Base-by-base conservation (phyloP, 2,888 invertebrate species). In the Himalopsyche tibetana region DNA sequence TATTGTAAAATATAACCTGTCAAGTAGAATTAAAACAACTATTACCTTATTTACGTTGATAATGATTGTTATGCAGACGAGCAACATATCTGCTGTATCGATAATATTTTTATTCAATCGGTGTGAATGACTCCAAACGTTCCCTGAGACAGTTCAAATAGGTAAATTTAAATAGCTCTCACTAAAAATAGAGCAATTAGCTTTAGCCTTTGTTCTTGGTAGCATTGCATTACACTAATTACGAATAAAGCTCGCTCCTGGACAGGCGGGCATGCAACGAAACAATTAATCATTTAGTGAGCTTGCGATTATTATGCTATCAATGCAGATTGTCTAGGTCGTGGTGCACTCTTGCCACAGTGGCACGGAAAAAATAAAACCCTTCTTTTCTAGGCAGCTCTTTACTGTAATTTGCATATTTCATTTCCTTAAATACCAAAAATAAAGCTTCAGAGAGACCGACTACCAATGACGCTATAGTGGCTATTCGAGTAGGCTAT, bases 181-280 rank as follows among this genome's bases (percentile, higher is more conserved):
- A 19, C 63, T 63, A 63, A 63, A 63, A 63, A 63, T 63, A 63
- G 63, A 63, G 63, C 63, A 63, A 63, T 63, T 63, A 63, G 63
- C n/a, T n/a, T 51, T 15, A 15, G 19, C 63, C 82, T 42, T 82
- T 45, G 82, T 82, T 45, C 51, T 82, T 42, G 42, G 82, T 19
- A 51, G 45, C 28, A 51, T 63, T 82, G 82, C 85, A 85, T 85
- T 82, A 85, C 69, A 82, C 85, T 85, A 85, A 85, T 85, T 85
- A 74, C 85, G 69, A 82, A 55, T 82, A 63, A 80, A 85, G 82
- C 82, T 82, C 82, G 82, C 79, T 85, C 82, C 63, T 85, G 79
- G 82, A 80, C 82, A 82, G 56, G 51, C 51, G 51, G 82, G 82
- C 85, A 85, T 85, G 85, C 85, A 51, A 85, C 79, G 40, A 19